Conservation (phyloP, 2,113 vertebrate genomes). For the Morphnarchus princeps region DNA sequence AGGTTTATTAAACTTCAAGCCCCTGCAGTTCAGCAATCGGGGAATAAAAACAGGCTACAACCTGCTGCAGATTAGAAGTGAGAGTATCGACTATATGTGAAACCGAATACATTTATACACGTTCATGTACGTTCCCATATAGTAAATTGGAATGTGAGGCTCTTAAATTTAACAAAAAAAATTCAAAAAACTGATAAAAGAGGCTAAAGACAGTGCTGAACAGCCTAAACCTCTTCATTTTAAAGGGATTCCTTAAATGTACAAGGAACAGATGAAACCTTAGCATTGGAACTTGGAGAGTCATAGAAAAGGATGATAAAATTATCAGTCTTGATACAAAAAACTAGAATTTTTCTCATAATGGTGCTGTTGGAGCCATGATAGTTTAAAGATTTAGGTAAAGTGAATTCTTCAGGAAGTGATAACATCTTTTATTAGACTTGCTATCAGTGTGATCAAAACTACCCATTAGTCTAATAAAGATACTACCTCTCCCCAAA, state of each 20-base stretch:
- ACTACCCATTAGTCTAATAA: not conserved
- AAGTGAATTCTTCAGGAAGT: not conserved
- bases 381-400: not conserved
- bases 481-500: not conserved
- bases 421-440: not conserved
- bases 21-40: not conserved
- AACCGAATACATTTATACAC: not conserved
- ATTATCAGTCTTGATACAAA: not conserved
- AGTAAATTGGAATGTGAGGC: not conserved
- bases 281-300: not conserved
- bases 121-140: not conserved
- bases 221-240: not conserved
- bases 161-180: not conserved
- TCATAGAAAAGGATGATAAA: not conserved
- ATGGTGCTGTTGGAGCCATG: not conserved
- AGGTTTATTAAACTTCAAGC: conserved; percentile 2
- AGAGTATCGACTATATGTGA: not conserved
- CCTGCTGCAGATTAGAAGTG: not conserved
- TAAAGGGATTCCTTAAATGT: not conserved
- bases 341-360: not conserved
- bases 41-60: not conserved
- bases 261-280: not conserved
- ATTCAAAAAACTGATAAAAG: not conserved
- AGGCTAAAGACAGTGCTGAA: not conserved
- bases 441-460: not conserved